These are phyloP conservation scores for Axis porcinus DNA, from an alignment of 2,113 vertebrate genomes.

Conservation along the genomic window DNA sequence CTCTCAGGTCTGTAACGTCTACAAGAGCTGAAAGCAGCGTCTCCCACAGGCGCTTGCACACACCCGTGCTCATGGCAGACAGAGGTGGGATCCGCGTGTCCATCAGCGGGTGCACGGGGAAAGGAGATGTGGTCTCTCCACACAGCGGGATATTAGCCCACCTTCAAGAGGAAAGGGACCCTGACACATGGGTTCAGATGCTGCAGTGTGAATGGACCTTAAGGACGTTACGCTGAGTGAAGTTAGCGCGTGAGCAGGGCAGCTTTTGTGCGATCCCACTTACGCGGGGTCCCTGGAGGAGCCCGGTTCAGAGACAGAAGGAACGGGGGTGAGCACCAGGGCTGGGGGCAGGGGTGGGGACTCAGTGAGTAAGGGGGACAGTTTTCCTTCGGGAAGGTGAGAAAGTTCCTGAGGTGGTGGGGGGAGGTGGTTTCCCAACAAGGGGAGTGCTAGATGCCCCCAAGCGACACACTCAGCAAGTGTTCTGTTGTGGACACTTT, in stretches of 20 bases:
- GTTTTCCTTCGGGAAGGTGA: background rate
- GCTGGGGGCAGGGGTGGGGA: fast-evolving
- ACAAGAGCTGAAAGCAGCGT: fast-evolving
- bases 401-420: too few species aligned
- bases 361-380: too few species aligned
- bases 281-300: fast-evolving
- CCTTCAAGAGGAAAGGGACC: background rate
- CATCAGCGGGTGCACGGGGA: fast-evolving
- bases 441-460: fast-evolving
- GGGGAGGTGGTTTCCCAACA: too few species aligned
- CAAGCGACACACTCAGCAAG: too few species aligned
- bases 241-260: background rate
- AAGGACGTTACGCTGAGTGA: background rate
- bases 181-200: fast-evolving
- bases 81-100: fast-evolving
- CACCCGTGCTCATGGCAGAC: fast-evolving
- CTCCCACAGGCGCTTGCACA: fast-evolving
- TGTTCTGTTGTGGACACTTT: background rate
- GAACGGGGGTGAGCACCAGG: fast-evolving
- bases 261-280: fast-evolving
- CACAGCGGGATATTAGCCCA: fast-evolving
- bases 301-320: fast-evolving
- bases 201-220: fast-evolving
- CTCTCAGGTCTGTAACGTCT: fast-evolving
- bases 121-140: background rate